Evolutionary conservation across 2,797 vertebrate species (phyloP), one percentile per base, ranked within the genome.

Genomic region (Tapera naevia): DNA sequence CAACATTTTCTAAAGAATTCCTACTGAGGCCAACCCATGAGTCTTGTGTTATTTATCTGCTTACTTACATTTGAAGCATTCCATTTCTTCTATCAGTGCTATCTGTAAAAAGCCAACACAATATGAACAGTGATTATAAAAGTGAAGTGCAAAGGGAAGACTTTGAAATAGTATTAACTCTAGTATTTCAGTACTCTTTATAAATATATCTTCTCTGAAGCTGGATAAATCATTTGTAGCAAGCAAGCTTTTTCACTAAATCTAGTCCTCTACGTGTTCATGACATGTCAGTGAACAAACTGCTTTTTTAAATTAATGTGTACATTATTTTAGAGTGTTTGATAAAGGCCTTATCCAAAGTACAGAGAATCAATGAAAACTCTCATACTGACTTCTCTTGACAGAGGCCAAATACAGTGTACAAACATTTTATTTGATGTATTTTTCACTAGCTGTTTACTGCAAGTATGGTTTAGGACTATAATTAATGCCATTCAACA

Each of bases 101-200:
- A 39, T 51, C 85, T 88, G 70, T 56, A 66, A 91, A 93, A 89
- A 92, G 17, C 51, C 70, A 81, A 33, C 41, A 69, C 83, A 95
- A 93, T 89, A 84, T 53, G 85, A 95, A 89, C 89, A 87, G 62
- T 75, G 76, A 56, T 89, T 92, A 79, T 53, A 89, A 95, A 88
- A 39, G 45, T 69, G 62, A 79, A 95, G 32, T 73, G 73, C 51
- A 75, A 92, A 83, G 35, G 56, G 58, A 89, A 75, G 80, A 75
- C 89, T 80, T 91, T 89, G 93, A 95, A 95, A 89, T 39, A 75
- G 27, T 41, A 35, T 84, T 76, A 81, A 60, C 46, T 62, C 16
- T 41, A n/a, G n/a, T 89, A 78, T 85, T 92, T 91, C 41, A 41
- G 46, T 58, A 14, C 28, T 70, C 50, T 89, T 70, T 83, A n/a